Evolutionary conservation across 2,113 vertebrate genomes (phyloP), one percentile per base, ranked within the genome.

Genomic region (Peromyscus californicus): DNA sequence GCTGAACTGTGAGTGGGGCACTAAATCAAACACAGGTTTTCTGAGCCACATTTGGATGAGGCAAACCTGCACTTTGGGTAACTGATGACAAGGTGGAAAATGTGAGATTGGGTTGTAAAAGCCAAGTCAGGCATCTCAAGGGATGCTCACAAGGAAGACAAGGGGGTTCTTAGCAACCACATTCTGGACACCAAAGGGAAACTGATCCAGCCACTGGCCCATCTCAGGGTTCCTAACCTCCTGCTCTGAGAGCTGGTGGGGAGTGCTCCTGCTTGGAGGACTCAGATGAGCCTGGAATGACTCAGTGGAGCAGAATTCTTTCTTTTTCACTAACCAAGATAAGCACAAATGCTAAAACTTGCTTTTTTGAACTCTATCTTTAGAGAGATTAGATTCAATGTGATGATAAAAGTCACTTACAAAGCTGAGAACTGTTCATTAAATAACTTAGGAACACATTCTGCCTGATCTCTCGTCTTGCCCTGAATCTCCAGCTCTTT

Each of bases 1-100:
- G 70, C 89, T 3, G 80, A 94, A 80, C 75, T 67, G 76, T 69
- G 15, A 89, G 93, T 26, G 0, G 26, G 76, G n/a, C 33, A 1
- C 61, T 51, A 85, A 96, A 86, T 90, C 80, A 72, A 57, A 92
- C 12, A 12, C 90, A 82, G 69, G 92, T 4, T 82, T 94, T 86
- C 11, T 15, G 87, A 86, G 74, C 83, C 84, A 31, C 39, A 22
- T 31, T 63, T 26, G 36, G 51, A 61, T 21, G 24, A 7, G 22
- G 63, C 48, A 2, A 79, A 75, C 36, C 21, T 51, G 9, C 65
- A 48, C n/a, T 69, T 54, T 36, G 9, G 57, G 70, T 72, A 22
- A 74, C 89, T 79, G 91, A 82, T 39, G 21, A 42, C 92, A 80
- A 10, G 13, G 9, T 1, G 65, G 91, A 69, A 96, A 91, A 94